Percentiles rank a stretch among this genome's conserved stretches.
phyloP scores from a whole-genome alignment of 2,888 invertebrate species.

The Diplazon laetatorius region DNA sequence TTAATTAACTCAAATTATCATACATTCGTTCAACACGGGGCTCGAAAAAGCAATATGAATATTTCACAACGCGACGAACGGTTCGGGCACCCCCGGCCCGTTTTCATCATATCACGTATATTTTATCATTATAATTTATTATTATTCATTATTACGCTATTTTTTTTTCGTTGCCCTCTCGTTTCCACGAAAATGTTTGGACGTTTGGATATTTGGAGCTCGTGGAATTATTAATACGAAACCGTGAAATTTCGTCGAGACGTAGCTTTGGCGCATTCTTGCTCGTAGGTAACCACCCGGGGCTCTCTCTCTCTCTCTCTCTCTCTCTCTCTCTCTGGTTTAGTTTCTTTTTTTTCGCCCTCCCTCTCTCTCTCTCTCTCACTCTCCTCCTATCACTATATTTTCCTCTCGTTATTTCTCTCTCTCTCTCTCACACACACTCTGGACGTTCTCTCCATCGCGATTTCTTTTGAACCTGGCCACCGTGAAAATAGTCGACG shows the following conservation, averaged over 20 bases:
- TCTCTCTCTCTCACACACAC: no score
- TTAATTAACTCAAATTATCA: constrained; percentile 29
- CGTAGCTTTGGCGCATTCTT: constrained; percentile 35
- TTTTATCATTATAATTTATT: no score
- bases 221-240: constrained; percentile 45
- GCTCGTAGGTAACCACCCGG: constrained; percentile 29
- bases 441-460: no score
- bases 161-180: background rate
- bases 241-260: constrained; percentile 38
- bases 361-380: no score
- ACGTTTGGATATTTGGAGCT: constrained; percentile 35
- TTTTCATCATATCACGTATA: no score
- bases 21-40: background rate
- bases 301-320: constrained; percentile 42
- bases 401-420: constrained; percentile 37
- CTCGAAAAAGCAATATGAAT: constrained; percentile 4
- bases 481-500: constrained; percentile 65
- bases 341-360: no score
- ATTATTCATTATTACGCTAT: no score
- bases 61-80: constrained; percentile 20
- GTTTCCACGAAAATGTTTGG: constrained; percentile 24
- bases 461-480: constrained; percentile 46
- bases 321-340: constrained; percentile 14
- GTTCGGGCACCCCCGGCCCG: background rate
- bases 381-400: constrained; percentile 36